Evolutionary conservation across 2,888 invertebrate genomes (phyloP).

Genomic region (Iselma pallidipennis): DNA sequence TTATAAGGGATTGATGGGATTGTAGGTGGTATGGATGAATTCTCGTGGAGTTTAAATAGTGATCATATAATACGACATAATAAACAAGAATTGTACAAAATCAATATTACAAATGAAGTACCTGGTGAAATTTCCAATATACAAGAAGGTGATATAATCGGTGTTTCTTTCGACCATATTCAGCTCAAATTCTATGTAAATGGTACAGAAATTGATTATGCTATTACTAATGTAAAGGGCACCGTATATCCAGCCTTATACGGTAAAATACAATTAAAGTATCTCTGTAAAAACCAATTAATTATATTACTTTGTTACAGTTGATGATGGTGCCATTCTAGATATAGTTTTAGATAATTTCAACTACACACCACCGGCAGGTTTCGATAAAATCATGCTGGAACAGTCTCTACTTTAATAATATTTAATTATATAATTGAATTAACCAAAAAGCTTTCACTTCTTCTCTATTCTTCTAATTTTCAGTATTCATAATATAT

Average conservation of each 20-base stretch:
- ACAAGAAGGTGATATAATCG: conserved; percentile 93
- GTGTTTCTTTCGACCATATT: conserved; percentile 94
- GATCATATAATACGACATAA: conserved; percentile 87
- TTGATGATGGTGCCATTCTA: conserved; percentile 96
- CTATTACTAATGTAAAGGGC: conserved; percentile 86
- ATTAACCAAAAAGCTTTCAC: conserved; percentile 20
- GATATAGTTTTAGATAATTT: conserved; percentile 94
- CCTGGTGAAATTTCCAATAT: conserved; percentile 61
- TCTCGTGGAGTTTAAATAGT: conserved; percentile 92
- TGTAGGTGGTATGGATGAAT: conserved; percentile 80
- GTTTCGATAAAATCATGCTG: conserved; percentile 94
- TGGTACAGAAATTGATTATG: conserved; percentile 83
- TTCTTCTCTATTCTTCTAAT: conserved; percentile 22
- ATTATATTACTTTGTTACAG: conserved; percentile 59
- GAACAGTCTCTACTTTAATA: conserved; percentile 93
- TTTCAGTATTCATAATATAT: conserved; percentile 19
- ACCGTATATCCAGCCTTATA: conserved; percentile 90
- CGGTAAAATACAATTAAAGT: conserved; percentile 67
- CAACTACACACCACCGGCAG: conserved; percentile 78
- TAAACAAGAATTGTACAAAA: conserved; percentile 73
- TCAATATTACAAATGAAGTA: conserved; percentile 42
- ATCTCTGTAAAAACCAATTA: conserved; percentile 10
- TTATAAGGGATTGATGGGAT: conserved; percentile 19
- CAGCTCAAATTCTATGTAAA: conserved; percentile 94
- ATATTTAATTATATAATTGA: not conserved